A percentile compares a stretch with the other conserved stretches of the same genome.
Evolutionary conservation across 2,113 vertebrate genomes (phyloP).

Genomic region (Speoplatyrhinus poulsoni): DNA sequence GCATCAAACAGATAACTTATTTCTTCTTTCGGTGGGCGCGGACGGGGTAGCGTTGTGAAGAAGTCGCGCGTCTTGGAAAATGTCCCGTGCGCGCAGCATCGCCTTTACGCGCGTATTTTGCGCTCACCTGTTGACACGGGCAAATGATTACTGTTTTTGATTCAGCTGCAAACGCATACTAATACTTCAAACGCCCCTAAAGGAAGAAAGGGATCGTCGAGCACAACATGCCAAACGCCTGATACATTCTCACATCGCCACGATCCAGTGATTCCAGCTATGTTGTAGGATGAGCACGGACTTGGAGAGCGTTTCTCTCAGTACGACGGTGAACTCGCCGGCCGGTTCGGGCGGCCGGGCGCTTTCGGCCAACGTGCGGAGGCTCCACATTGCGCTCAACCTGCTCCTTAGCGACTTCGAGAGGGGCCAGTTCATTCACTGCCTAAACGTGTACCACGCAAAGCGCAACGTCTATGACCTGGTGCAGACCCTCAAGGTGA

Average conservation of each 20-base stretch:
- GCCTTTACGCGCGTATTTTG: conserved; percentile 10
- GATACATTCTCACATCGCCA: conserved; percentile 3
- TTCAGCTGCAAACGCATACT: background rate
- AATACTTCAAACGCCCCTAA: no score
- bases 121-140: conserved; percentile 35
- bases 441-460: conserved; percentile 89
- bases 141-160: background rate
- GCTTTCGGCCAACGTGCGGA: conserved; percentile 88
- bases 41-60: background rate
- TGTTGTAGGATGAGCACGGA: conserved; percentile 81
- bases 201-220: background rate
- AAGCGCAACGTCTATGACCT: conserved; percentile 94
- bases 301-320: conserved; percentile 80
- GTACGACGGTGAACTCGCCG: conserved; percentile 76
- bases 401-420: conserved; percentile 86
- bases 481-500: conserved; percentile 87
- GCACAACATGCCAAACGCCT: background rate
- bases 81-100: background rate
- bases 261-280: conserved; percentile 25
- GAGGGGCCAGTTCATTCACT: conserved; percentile 90
- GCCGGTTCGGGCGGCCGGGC: conserved; percentile 76
- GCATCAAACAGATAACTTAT: no score
- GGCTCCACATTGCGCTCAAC: conserved; percentile 88
- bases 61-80: no score
- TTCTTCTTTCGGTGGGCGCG: background rate